These are phyloP conservation scores for Cynaeus angustus DNA, from an alignment of 2,888 invertebrate genomes.

Conservation along the genomic window DNA sequence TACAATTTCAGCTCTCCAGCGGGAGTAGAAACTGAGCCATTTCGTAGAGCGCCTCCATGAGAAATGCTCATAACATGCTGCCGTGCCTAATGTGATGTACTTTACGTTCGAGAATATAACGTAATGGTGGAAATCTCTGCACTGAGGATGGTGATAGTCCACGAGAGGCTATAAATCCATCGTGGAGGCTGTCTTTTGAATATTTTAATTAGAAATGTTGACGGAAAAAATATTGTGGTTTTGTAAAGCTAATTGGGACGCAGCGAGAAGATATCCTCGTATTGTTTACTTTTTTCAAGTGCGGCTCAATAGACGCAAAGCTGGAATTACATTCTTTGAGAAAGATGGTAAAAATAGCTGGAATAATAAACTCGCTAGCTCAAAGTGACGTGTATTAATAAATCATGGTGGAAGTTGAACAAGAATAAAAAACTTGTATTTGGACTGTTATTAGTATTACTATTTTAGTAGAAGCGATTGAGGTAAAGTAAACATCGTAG, in stretches of 20 bases:
- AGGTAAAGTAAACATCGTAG: too few species aligned
- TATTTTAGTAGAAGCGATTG: neutral
- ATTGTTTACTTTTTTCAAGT: conserved; percentile 6
- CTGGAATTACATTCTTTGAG: conserved; percentile 28
- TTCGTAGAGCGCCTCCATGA: conserved; percentile 38
- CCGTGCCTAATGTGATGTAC: conserved; percentile 40
- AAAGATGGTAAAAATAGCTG: conserved; percentile 16
- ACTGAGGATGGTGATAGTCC: neutral
- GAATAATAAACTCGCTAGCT: conserved; percentile 18
- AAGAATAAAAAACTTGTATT: too few species aligned
- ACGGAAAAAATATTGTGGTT: neutral
- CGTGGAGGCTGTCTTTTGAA: neutral
- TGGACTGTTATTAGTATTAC: too few species aligned
- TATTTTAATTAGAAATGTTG: conserved; percentile 4
- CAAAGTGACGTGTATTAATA: neutral
- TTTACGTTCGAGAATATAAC: conserved; percentile 39
- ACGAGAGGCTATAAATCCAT: conserved; percentile 18
- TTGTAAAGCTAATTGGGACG: neutral
- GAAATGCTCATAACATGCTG: conserved; percentile 42
- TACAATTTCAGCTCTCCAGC: conserved; percentile 22
- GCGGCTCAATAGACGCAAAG: neutral
- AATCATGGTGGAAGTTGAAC: neutral
- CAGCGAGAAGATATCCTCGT: neutral
- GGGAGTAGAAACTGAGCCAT: conserved; percentile 38
- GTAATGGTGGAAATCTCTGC: conserved; percentile 26